phyloP scores from a whole-genome alignment of 2,797 vertebrate species.

The Sus cebifrons region DNA sequence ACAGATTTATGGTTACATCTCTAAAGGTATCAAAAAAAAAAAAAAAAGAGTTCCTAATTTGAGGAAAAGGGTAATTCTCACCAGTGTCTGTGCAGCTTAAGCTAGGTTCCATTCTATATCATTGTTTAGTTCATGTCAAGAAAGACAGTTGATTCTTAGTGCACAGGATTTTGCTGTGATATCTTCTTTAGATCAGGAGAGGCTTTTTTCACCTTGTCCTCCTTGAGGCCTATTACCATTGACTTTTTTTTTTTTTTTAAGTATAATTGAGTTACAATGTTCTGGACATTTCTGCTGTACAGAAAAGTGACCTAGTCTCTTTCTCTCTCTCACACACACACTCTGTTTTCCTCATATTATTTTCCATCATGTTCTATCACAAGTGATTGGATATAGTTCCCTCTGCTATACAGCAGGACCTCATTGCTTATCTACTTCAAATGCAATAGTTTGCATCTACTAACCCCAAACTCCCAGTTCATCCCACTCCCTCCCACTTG shows the following conservation, averaged over 20 bases:
- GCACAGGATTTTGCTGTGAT: not conserved
- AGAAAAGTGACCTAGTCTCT: too few relatives aligned
- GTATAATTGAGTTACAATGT: too few relatives aligned
- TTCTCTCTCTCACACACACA: too few relatives aligned
- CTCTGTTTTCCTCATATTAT: too few relatives aligned
- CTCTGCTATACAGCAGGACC: too few relatives aligned
- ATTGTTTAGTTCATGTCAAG: not conserved
- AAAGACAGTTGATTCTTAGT: not conserved
- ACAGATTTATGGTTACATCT: not conserved
- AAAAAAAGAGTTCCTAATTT: not conserved
- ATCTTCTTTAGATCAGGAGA: not conserved
- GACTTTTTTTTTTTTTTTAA: not conserved
- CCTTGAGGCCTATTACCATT: not conserved
- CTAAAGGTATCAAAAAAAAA: not conserved
- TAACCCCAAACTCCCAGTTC: too few relatives aligned
- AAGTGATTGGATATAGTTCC: too few relatives aligned
- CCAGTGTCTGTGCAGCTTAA: not conserved
- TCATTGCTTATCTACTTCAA: too few relatives aligned
- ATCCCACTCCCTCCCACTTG: too few relatives aligned
- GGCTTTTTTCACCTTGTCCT: not conserved
- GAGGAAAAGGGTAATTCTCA: not conserved
- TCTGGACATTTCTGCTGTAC: too few relatives aligned
- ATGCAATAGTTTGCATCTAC: too few relatives aligned
- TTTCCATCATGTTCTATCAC: too few relatives aligned
- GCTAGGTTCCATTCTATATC: not conserved